These are phyloP conservation scores for Andrena cerasifolii DNA, from an alignment of 1,140 invertebrate genomes.

Conservation along the genomic window DNA sequence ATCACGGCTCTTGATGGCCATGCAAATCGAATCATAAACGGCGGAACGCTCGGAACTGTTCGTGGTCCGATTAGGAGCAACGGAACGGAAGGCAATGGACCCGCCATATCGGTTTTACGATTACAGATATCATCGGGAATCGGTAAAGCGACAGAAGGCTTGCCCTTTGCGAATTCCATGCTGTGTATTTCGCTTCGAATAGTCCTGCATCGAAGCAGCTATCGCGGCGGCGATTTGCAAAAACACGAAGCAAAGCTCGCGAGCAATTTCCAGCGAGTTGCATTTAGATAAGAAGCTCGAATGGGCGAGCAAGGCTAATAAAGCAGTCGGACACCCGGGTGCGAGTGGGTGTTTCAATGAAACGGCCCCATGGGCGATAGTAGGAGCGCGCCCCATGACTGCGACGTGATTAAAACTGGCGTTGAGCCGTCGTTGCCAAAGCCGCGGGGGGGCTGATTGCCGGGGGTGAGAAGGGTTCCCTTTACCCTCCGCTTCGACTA, in stretches of 20 bases:
- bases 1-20: conserved; percentile 56
- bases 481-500: conserved; percentile 71
- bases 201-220: background rate
- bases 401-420: conserved; percentile 79
- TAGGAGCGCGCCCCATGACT: conserved; percentile 49
- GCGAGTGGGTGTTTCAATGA: conserved; percentile 73
- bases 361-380: conserved; percentile 71
- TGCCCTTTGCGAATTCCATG: background rate
- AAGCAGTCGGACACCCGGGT: conserved; percentile 58
- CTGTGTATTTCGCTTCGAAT: too few species aligned
- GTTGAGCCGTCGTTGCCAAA: conserved; percentile 70
- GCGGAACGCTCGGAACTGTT: conserved; percentile 38
- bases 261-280: background rate
- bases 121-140: conserved; percentile 29
- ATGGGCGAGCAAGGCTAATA: conserved; percentile 55
- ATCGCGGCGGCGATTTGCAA: background rate
- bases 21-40: conserved; percentile 62
- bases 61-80: conserved; percentile 32
- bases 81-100: conserved; percentile 21
- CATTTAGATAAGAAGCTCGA: conserved; percentile 38
- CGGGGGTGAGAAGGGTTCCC: conserved; percentile 64
- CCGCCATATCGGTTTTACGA: conserved; percentile 29
- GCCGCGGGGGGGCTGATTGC: conserved; percentile 80
- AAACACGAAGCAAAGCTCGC: background rate
- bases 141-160: background rate